Percentiles rank a stretch among this genome's conserved stretches.
These are phyloP conservation scores for Myotis brandtii DNA, from an alignment of 2,113 vertebrate species.

Conservation along the genomic window DNA sequence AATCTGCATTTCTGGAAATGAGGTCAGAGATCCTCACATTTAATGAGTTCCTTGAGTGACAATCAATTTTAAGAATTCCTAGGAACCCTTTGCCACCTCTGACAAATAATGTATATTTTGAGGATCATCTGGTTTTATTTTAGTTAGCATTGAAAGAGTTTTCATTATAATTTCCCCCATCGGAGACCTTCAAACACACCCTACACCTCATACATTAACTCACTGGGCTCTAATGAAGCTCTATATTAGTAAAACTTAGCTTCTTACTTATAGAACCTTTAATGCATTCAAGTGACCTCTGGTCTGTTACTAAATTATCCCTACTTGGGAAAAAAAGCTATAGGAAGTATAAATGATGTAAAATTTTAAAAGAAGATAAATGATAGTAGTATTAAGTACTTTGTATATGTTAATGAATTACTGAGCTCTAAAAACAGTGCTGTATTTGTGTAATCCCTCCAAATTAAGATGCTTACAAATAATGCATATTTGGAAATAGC, in stretches of 20 bases:
- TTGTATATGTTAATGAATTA: background rate
- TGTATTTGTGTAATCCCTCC: background rate
- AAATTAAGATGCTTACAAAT: conserved; percentile 53
- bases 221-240: background rate
- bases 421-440: conserved; percentile 29
- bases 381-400: background rate
- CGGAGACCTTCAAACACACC: conserved; percentile 5
- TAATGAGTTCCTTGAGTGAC: background rate
- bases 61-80: conserved; percentile 46
- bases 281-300: background rate
- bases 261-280: conserved; percentile 26
- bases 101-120: conserved; percentile 40
- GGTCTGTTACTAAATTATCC: conserved; percentile 20
- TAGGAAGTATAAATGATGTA: background rate
- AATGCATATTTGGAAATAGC: background rate
- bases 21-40: background rate
- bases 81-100: background rate
- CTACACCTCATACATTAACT: conserved; percentile 2
- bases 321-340: background rate
- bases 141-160: background rate
- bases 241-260: background rate
- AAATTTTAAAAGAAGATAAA: conserved; percentile 40
- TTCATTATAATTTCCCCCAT: background rate
- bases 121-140: conserved; percentile 34
- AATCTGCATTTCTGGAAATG: conserved; percentile 7